Evolutionary conservation across 2,797 vertebrate species (phyloP).

Genomic region (Propithecus deckenii): DNA sequence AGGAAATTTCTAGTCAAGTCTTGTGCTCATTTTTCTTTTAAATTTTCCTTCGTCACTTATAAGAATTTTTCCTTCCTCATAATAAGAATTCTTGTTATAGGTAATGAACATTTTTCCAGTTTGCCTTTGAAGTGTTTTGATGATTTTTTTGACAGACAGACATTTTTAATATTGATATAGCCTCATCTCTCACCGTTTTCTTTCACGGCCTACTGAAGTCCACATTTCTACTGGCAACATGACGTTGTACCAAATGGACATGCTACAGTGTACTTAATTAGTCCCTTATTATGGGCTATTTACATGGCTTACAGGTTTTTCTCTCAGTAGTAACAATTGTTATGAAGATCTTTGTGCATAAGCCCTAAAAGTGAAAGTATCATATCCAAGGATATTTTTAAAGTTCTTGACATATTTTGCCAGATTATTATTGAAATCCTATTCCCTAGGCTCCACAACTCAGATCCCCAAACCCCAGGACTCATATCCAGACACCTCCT

Average conservation of each 20-base stretch:
- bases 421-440: background rate
- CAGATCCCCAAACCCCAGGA: background rate
- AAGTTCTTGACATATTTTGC: background rate
- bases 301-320: conserved; percentile 1
- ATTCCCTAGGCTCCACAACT: background rate
- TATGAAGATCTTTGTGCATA: background rate
- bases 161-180: conserved; percentile 22
- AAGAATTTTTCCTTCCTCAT: conserved; percentile 1
- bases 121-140: conserved; percentile 37
- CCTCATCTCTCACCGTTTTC: background rate
- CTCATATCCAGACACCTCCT: background rate
- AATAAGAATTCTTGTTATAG: conserved; percentile 31
- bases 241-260: background rate
- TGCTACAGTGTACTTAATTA: background rate
- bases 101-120: background rate
- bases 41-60: conserved; percentile 17
- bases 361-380: background rate
- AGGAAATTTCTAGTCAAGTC: conserved; percentile 42
- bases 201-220: background rate
- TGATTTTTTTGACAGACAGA: background rate
- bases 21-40: conserved; percentile 19
- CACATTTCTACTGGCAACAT: background rate
- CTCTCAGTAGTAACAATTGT: background rate
- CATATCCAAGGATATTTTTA: background rate
- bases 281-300: background rate